A percentile compares a stretch with the other conserved stretches of the same genome.
Conservation (phyloP, 2,888 invertebrate genomes). For the Tolmerus cingulatus region DNA sequence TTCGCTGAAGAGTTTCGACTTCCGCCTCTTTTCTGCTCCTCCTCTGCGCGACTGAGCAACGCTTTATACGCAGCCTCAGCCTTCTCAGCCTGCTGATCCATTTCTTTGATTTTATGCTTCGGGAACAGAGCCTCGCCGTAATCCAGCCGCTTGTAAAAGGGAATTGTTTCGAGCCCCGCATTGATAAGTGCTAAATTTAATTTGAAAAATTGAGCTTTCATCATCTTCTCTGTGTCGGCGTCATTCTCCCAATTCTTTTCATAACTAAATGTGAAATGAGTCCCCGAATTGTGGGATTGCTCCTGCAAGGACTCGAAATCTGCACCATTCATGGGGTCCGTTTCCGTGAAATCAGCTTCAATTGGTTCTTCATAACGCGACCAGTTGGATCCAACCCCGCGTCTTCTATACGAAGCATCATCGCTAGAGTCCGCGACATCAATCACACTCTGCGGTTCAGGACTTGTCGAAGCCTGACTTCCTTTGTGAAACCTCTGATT, state of each 20-base stretch:
- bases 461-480: background rate
- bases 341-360: conserved; percentile 51
- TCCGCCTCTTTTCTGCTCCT: conserved; percentile 49
- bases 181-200: conserved; percentile 62
- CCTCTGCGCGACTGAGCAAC: conserved; percentile 52
- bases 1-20: conserved; percentile 49
- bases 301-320: conserved; percentile 62
- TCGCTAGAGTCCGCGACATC: conserved; percentile 62
- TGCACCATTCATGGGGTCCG: conserved; percentile 57
- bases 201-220: conserved; percentile 60
- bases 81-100: conserved; percentile 57
- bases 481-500: background rate
- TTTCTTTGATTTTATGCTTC: conserved; percentile 56
- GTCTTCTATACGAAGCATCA: conserved; percentile 55
- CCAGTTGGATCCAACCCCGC: conserved; percentile 23
- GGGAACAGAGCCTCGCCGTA: conserved; percentile 61
- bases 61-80: conserved; percentile 57
- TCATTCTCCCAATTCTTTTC: conserved; percentile 64
- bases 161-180: conserved; percentile 63
- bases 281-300: conserved; percentile 58
- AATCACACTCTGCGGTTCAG: conserved; percentile 54
- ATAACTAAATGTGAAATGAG: conserved; percentile 62
- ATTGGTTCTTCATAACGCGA: conserved; percentile 12
- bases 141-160: conserved; percentile 63
- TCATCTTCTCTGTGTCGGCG: conserved; percentile 56